Evolutionary conservation across 2,113 vertebrate genomes (phyloP).

Genomic region (Psittacula cyanocephala): DNA sequence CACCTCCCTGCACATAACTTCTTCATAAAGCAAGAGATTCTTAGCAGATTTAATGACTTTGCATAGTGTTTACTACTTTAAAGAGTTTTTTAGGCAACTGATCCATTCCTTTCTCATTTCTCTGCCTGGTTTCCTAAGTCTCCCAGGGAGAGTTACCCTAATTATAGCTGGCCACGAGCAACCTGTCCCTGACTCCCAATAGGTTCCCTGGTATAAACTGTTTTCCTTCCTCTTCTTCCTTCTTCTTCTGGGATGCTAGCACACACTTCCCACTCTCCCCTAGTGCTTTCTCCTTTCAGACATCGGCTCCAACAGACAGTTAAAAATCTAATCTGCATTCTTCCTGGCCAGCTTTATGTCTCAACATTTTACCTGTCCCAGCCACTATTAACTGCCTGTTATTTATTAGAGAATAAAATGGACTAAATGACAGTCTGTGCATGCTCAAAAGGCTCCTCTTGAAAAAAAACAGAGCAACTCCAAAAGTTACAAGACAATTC

Average conservation of each 20-base stretch:
- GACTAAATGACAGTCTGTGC: constrained; percentile 27
- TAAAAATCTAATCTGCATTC: constrained; percentile 10
- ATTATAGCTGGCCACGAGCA: neutral
- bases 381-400: constrained; percentile 17
- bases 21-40: neutral
- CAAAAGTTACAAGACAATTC: constrained; percentile 8
- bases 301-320: neutral
- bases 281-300: neutral
- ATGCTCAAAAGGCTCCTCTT: constrained; percentile 29
- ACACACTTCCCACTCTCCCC: neutral
- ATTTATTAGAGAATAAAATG: constrained; percentile 60
- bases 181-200: neutral
- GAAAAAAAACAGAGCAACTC: constrained; percentile 8
- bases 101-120: neutral
- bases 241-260: neutral
- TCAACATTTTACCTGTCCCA: constrained; percentile 14
- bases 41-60: neutral
- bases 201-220: neutral
- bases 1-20: neutral
- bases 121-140: neutral
- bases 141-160: neutral
- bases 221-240: neutral
- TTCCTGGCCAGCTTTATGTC: neutral
- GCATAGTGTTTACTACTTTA: neutral
- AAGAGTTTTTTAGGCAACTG: neutral